Conservation (phyloP, 1,140 invertebrate species). For the Adelges cooleyi region DNA sequence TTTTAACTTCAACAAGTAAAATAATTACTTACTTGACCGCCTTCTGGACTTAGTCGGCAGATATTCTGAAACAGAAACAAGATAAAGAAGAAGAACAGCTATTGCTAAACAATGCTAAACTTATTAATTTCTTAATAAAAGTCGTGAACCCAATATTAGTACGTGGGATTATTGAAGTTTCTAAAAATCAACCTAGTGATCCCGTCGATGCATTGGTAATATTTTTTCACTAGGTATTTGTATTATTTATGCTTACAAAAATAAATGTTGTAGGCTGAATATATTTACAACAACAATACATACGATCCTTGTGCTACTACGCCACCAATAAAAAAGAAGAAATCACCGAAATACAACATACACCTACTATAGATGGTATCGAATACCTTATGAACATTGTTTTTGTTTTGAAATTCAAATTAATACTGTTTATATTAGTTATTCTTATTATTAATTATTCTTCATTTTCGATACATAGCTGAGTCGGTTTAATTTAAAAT, state of each 20-base stretch:
- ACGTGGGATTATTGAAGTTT: slow-evolving; percentile 5
- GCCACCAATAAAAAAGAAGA: slow-evolving; percentile 5
- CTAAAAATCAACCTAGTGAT: background rate
- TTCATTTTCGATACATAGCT: too few species aligned
- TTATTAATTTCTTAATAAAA: background rate
- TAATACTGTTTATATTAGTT: too few species aligned
- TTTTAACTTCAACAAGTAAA: too few species aligned
- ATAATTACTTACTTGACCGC: too few species aligned
- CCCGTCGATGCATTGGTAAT: slow-evolving; percentile 10
- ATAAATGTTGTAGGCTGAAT: slow-evolving; percentile 22
- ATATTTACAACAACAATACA: slow-evolving; percentile 17
- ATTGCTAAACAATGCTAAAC: background rate
- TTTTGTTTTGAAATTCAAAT: too few species aligned
- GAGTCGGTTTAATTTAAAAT: too few species aligned
- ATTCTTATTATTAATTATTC: too few species aligned
- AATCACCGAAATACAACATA: too few species aligned
- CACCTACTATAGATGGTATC: too few species aligned
- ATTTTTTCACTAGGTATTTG: background rate
- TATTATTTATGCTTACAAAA: background rate
- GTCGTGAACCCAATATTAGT: slow-evolving; percentile 14
- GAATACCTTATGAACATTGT: too few species aligned
- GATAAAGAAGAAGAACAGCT: background rate
- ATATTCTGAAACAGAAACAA: background rate
- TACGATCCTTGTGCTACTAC: slow-evolving; percentile 12
- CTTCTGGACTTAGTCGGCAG: background rate